These are phyloP conservation scores for Delphinapterus leucas DNA, from an alignment of 2,113 vertebrate species.

Conservation along the genomic window DNA sequence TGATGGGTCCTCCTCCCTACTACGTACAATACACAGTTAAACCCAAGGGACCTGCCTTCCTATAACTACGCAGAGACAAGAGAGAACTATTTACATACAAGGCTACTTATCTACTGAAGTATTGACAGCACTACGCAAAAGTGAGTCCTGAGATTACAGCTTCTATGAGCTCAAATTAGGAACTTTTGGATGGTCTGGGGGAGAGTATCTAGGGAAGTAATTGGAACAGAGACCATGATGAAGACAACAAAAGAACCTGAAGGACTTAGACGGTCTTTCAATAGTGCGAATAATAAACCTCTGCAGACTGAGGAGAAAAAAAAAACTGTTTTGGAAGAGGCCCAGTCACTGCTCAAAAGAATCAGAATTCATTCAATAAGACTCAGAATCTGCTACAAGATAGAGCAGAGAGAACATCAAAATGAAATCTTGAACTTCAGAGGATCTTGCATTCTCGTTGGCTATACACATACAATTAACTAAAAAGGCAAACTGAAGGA, in stretches of 20 bases:
- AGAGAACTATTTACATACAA: background rate
- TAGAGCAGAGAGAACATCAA: background rate
- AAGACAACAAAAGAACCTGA: background rate
- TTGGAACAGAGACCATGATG: rapidly evolving
- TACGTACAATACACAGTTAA: background rate
- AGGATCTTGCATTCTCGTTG: background rate
- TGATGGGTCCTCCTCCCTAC: background rate
- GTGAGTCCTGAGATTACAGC: too few relatives aligned
- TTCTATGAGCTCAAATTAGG: background rate
- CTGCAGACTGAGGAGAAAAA: background rate
- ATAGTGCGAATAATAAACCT: background rate
- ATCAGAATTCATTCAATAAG: background rate
- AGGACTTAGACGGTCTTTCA: background rate
- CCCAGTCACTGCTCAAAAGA: background rate
- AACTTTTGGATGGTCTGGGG: background rate
- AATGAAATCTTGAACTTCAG: background rate
- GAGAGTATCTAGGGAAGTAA: background rate
- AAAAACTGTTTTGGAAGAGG: background rate
- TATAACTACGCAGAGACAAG: background rate
- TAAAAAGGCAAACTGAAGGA: background rate
- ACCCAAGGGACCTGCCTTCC: background rate
- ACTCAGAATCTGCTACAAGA: background rate
- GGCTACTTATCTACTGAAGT: background rate
- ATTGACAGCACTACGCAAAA: background rate
- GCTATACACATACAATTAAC: background rate